Conservation (phyloP, 2,888 invertebrate species). For the Laspeyria flexula region DNA sequence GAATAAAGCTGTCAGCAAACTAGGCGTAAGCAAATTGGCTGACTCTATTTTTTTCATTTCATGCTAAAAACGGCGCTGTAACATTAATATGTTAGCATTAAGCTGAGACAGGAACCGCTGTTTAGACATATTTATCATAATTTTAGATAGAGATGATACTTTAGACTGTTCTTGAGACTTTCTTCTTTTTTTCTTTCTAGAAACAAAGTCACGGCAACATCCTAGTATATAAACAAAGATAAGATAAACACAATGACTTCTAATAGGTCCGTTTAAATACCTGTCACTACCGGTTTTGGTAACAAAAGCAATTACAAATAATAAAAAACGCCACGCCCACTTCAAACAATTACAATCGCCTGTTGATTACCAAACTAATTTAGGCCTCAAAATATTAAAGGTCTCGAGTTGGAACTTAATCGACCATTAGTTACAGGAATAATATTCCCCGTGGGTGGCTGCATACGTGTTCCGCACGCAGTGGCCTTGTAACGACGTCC, state of each 20-base stretch:
- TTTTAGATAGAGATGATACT: too few species aligned
- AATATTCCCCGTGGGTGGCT: conserved; percentile 46
- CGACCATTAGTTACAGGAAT: conserved; percentile 44
- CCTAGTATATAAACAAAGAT: background rate
- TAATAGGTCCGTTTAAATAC: conserved; percentile 12
- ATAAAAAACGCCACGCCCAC: conserved; percentile 41
- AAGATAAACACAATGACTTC: background rate
- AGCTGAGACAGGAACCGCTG: too few species aligned
- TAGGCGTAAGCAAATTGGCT: too few species aligned
- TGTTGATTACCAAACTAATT: conserved; percentile 44
- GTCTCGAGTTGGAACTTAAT: conserved; percentile 38
- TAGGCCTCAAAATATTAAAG: conserved; percentile 40
- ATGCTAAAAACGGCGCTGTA: too few species aligned
- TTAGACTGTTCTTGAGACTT: too few species aligned
- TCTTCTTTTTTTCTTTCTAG: too few species aligned
- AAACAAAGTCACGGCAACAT: too few species aligned
- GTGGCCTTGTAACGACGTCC: conserved; percentile 55
- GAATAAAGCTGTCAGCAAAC: too few species aligned
- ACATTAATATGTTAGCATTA: too few species aligned
- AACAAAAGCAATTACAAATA: conserved; percentile 40
- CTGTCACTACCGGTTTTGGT: conserved; percentile 35
- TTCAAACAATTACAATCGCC: conserved; percentile 34
- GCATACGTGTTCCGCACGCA: conserved; percentile 46
- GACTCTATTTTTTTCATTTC: too few species aligned
- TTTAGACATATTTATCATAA: too few species aligned